Evolutionary conservation across 1,140 invertebrate genomes (phyloP).

Genomic region (Scaptodrosophila lebanonensis): DNA sequence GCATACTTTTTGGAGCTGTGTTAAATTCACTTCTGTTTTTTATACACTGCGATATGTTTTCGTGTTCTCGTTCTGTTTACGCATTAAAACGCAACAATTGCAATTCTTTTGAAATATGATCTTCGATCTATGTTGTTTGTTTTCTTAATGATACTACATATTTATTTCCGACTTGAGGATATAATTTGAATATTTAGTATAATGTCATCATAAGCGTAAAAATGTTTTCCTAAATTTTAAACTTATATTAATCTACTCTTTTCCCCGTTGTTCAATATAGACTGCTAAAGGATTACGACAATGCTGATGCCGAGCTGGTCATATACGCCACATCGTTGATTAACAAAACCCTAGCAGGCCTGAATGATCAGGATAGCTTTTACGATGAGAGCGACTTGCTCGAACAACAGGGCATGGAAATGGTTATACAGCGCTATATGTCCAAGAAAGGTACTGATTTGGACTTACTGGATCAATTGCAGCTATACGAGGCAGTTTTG

Average conservation of each 20-base stretch:
- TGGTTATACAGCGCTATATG: conserved; percentile 94
- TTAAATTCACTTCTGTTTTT: conserved; percentile 5
- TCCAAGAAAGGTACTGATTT: conserved; percentile 94
- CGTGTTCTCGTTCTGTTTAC: too few species aligned
- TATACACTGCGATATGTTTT: too few species aligned
- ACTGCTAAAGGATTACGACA: conserved; percentile 96
- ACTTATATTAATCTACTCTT: too few species aligned
- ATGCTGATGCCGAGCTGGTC: conserved; percentile 95
- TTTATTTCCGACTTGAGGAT: too few species aligned
- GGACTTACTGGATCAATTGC: conserved; percentile 94
- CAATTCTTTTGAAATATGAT: too few species aligned
- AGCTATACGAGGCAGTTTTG: conserved; percentile 96
- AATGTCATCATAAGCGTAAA: too few species aligned
- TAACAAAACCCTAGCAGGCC: conserved; percentile 96
- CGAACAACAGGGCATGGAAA: conserved; percentile 97
- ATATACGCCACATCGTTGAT: conserved; percentile 97
- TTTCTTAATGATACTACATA: too few species aligned
- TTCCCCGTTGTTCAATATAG: conserved; percentile 46
- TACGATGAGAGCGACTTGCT: conserved; percentile 98
- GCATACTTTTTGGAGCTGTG: background rate
- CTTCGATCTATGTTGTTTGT: too few species aligned
- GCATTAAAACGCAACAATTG: too few species aligned
- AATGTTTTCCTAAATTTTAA: too few species aligned
- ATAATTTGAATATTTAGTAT: too few species aligned
- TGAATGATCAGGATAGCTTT: conserved; percentile 98